phyloP scores from a whole-genome alignment of 2,888 invertebrate genomes.

The Tenthredo scrophulariae region DNA sequence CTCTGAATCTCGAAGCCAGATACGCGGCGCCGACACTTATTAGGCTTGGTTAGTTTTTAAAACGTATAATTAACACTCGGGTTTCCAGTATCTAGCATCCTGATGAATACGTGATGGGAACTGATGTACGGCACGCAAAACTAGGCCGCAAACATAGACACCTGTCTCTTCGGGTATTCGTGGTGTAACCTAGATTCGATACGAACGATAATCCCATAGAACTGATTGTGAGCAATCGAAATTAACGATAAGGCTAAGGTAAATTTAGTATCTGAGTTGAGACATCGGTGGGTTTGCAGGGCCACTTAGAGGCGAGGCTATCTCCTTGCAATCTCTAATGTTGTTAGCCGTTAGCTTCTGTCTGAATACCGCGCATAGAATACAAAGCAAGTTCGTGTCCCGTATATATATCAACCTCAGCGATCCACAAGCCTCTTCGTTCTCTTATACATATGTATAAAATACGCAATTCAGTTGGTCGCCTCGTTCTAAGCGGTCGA shows the following conservation, averaged over 20 bases:
- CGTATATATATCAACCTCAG: constrained; percentile 9
- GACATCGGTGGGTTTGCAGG: constrained; percentile 38
- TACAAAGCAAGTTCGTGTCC: constrained; percentile 38
- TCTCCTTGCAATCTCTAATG: constrained; percentile 37
- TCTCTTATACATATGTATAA: constrained; percentile 21
- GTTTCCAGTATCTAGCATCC: too few species aligned
- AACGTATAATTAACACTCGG: background rate
- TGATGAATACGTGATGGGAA: background rate
- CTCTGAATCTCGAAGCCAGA: constrained; percentile 40
- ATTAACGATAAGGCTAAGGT: constrained; percentile 51
- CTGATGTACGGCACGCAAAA: background rate
- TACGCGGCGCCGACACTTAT: constrained; percentile 35
- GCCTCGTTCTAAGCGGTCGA: constrained; percentile 9
- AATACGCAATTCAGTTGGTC: constrained; percentile 45
- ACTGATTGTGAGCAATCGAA: constrained; percentile 53
- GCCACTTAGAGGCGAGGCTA: constrained; percentile 38
- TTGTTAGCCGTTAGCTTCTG: constrained; percentile 39
- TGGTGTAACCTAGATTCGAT: constrained; percentile 32
- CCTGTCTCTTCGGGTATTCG: background rate
- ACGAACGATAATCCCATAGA: constrained; percentile 1
- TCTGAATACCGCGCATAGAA: constrained; percentile 22
- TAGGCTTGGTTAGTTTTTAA: constrained; percentile 34
- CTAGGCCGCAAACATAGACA: constrained; percentile 8
- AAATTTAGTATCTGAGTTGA: constrained; percentile 10
- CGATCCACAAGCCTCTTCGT: background rate